phyloP scores from a whole-genome alignment of 2,888 invertebrate species.

The Ophonus ardosiacus region DNA sequence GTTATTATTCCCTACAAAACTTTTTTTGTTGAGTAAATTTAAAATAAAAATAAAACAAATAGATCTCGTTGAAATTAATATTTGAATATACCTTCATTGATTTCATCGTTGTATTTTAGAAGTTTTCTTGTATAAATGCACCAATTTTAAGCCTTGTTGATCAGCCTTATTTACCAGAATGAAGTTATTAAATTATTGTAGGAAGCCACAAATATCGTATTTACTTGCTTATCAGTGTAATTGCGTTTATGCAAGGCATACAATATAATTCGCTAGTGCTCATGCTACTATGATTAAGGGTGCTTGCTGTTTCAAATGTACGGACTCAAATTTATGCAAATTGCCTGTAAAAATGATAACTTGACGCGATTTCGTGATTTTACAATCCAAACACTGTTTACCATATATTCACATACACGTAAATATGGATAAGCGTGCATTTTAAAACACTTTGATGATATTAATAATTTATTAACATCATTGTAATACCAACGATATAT shows the following conservation, averaged over 20 bases:
- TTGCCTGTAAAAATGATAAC: conserved; percentile 48
- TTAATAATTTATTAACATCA: background rate
- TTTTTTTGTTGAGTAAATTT: no score
- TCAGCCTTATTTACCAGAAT: no score
- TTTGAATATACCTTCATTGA: no score
- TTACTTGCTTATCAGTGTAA: conserved; percentile 13
- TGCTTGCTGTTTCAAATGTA: conserved; percentile 31
- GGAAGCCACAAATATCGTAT: background rate
- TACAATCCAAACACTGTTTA: conserved; percentile 32
- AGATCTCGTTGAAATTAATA: no score
- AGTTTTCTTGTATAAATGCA: no score
- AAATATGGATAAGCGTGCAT: background rate
- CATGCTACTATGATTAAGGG: conserved; percentile 14
- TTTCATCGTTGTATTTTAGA: no score
- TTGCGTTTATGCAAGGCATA: background rate
- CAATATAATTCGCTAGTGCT: conserved; percentile 24
- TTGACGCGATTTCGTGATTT: conserved; percentile 33
- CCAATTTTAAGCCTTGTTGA: no score
- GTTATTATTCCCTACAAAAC: no score
- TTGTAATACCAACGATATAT: background rate
- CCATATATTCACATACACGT: background rate
- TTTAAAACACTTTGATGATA: background rate
- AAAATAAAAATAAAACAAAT: no score
- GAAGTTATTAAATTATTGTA: no score
- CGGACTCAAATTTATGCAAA: conserved; percentile 33